Conservation (phyloP, 2,888 invertebrate genomes). For the Ctenicera cuprea region DNA sequence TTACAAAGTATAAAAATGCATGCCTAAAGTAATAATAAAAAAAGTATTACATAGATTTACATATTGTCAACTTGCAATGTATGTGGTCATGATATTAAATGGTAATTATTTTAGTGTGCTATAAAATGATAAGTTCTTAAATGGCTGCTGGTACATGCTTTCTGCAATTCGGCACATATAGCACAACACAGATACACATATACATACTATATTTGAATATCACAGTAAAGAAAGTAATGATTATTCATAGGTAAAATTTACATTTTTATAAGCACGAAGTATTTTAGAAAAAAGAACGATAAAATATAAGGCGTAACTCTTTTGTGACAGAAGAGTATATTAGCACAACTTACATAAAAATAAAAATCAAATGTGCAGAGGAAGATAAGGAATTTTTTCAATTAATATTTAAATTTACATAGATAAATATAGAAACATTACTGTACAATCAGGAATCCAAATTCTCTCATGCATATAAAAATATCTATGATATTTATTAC, state of each 20-base stretch:
- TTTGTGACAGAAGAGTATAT: conserved; percentile 52
- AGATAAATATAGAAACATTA: conserved; percentile 56
- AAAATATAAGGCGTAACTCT: conserved; percentile 64
- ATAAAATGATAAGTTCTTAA: conserved; percentile 47
- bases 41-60: conserved; percentile 55
- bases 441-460: conserved; percentile 60
- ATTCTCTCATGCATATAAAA: conserved; percentile 70
- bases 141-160: conserved; percentile 60
- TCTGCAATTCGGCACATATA: conserved; percentile 66
- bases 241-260: conserved; percentile 52
- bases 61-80: conserved; percentile 61
- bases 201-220: conserved; percentile 71
- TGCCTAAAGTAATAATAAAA: conserved; percentile 57
- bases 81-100: conserved; percentile 55
- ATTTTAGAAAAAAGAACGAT: conserved; percentile 58
- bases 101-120: conserved; percentile 49
- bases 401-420: conserved; percentile 35
- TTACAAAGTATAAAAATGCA: conserved; percentile 55
- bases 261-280: conserved; percentile 63
- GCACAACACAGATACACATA: conserved; percentile 69
- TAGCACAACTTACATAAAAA: conserved; percentile 47
- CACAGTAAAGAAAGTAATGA: conserved; percentile 70
- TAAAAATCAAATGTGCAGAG: conserved; percentile 39
- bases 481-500: conserved; percentile 70
- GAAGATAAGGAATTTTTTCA: conserved; percentile 37